Conservation (phyloP, 2,113 vertebrate species). For the Melanostigma gelatinosum region DNA sequence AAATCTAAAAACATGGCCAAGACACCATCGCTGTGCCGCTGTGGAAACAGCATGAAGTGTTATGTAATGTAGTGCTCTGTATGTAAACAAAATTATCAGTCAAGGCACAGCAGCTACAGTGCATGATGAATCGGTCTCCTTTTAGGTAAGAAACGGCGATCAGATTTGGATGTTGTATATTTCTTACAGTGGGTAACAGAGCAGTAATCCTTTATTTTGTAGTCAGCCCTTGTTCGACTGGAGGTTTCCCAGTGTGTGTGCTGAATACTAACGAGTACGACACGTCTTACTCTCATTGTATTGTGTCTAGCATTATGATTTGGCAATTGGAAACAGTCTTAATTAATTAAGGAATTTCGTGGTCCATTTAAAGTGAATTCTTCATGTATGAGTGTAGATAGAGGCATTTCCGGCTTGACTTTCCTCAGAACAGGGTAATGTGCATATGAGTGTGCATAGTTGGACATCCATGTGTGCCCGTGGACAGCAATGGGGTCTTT, state of each 20-base stretch:
- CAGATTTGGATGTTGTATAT: not conserved
- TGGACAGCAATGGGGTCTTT: conserved; percentile 47
- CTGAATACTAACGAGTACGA: conserved; percentile 60
- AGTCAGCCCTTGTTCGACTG: conserved; percentile 36
- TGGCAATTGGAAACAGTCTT: conserved; percentile 2
- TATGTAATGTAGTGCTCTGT: not conserved
- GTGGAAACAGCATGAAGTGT: not conserved
- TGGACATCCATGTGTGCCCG: not conserved
- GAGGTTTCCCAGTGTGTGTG: conserved; percentile 48
- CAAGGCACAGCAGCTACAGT: not conserved
- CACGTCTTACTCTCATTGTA: not conserved
- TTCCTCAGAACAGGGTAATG: not conserved
- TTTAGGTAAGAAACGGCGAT: not conserved
- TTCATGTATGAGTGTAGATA: not conserved
- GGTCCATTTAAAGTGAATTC: not conserved
- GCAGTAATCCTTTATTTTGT: conserved; percentile 43
- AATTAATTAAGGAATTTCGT: conserved; percentile 23
- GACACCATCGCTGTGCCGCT: not conserved
- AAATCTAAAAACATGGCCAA: not conserved
- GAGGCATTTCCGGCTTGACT: not conserved
- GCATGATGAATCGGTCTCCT: not conserved
- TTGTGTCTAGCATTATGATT: conserved; percentile 6
- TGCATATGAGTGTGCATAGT: conserved; percentile 2
- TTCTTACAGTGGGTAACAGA: conserved; percentile 8
- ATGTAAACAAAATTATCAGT: conserved; percentile 5